These are phyloP conservation scores for Agraylea sexmaculata DNA, from an alignment of 1,140 invertebrate genomes.

Conservation along the genomic window DNA sequence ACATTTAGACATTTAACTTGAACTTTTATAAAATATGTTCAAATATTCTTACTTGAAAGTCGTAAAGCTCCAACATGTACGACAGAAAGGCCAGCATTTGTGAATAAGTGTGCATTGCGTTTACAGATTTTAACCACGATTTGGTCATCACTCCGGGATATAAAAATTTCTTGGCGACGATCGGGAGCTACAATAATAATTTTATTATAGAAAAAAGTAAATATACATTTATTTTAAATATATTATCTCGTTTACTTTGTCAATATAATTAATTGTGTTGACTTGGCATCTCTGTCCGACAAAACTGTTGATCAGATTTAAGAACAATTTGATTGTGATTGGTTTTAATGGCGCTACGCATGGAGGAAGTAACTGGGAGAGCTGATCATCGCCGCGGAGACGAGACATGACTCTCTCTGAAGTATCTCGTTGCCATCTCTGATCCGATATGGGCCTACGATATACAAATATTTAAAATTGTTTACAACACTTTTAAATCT, in stretches of 20 bases:
- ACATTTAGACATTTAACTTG: neutral
- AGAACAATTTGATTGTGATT: conserved; percentile 16
- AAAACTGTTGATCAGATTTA: conserved; percentile 14
- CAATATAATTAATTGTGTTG: conserved; percentile 12
- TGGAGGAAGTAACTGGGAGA: conserved; percentile 1
- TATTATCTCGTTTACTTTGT: conserved; percentile 12
- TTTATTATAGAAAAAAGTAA: neutral
- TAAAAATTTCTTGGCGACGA: conserved; percentile 38
- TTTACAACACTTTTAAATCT: neutral
- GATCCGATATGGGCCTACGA: conserved; percentile 7
- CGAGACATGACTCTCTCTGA: conserved; percentile 7
- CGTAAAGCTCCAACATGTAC: conserved; percentile 38
- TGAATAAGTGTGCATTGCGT: conserved; percentile 44
- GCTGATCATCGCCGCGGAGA: conserved; percentile 2
- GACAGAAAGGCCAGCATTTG: conserved; percentile 42
- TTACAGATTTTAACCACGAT: conserved; percentile 47
- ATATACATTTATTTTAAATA: conserved; percentile 4
- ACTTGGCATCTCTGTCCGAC: conserved; percentile 7
- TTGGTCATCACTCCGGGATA: conserved; percentile 44
- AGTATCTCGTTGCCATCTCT: conserved; percentile 8
- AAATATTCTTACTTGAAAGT: conserved; percentile 6
- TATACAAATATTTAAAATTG: neutral
- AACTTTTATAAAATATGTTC: neutral
- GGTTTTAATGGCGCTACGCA: conserved; percentile 12
- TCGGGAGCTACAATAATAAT: conserved; percentile 31